Conservation (phyloP, 53 echinoderm and acorn worm genomes). For the Zoroaster sp. region DNA sequence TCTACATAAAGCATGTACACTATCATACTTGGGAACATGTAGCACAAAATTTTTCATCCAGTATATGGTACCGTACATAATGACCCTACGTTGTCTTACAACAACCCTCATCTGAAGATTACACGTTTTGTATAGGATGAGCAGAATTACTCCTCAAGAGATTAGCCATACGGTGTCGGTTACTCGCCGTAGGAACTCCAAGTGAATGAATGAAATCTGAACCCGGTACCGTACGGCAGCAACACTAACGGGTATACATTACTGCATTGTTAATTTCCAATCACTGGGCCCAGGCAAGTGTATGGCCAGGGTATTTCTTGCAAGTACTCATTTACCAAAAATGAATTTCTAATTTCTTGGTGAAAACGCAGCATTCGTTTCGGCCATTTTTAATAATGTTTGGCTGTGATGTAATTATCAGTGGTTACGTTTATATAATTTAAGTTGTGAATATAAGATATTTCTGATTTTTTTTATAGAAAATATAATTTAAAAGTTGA, state of each 20-base stretch:
- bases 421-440: no score
- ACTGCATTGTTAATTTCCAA: constrained; percentile 46
- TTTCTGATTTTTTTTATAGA: no score
- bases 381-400: no score
- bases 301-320: background rate
- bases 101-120: constrained; percentile 10
- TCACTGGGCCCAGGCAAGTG: background rate
- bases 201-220: constrained; percentile 30
- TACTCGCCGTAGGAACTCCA: constrained; percentile 29
- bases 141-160: constrained; percentile 39
- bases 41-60: background rate
- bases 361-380: background rate
- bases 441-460: no score
- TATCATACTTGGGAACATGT: no score
- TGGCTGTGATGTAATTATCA: no score
- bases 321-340: no score
- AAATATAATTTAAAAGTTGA: no score
- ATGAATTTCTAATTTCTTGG: background rate
- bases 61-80: background rate
- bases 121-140: constrained; percentile 19
- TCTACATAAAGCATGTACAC: no score
- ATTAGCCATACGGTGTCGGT: constrained; percentile 21
- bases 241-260: constrained; percentile 41
- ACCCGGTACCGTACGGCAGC: background rate
- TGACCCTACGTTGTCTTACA: background rate